These are phyloP conservation scores for Pavo muticus DNA, from an alignment of 2,113 vertebrate species.

Conservation along the genomic window DNA sequence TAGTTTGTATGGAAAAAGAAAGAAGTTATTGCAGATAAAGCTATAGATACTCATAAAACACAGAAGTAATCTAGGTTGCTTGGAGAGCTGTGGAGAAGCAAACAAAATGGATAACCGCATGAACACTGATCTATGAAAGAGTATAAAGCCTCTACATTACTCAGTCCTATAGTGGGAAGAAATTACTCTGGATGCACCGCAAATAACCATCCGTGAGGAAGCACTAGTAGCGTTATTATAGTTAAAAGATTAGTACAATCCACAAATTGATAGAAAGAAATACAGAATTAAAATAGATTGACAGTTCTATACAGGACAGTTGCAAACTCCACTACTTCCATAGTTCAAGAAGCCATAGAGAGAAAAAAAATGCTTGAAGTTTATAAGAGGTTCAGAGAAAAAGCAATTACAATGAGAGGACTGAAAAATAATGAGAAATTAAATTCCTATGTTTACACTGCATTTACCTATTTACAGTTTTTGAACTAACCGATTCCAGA, in stretches of 20 bases:
- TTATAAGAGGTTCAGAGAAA: not conserved
- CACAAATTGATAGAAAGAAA: not conserved
- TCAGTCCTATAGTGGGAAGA: not conserved
- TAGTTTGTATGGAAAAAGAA: not conserved
- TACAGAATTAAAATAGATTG: not conserved
- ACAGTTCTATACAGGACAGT: rapidly evolving
- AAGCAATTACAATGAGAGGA: not conserved
- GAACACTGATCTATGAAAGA: not conserved
- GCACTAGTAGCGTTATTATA: not conserved
- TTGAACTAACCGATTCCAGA: not conserved
- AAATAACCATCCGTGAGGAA: not conserved
- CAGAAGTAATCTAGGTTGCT: not conserved
- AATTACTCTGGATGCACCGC: not conserved
- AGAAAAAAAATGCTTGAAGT: not conserved
- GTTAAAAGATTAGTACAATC: not conserved
- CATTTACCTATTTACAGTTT: not conserved
- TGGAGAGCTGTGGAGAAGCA: rapidly evolving
- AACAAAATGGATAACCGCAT: not conserved
- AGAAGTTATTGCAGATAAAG: not conserved
- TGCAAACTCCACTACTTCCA: not conserved
- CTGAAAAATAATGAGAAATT: not conserved
- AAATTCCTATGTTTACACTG: not conserved
- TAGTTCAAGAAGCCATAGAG: not conserved
- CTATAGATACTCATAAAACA: not conserved
- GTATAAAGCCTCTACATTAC: not conserved